Evolutionary conservation across 2,888 invertebrate species (phyloP).

Genomic region (Siphlonurus alternatus): DNA sequence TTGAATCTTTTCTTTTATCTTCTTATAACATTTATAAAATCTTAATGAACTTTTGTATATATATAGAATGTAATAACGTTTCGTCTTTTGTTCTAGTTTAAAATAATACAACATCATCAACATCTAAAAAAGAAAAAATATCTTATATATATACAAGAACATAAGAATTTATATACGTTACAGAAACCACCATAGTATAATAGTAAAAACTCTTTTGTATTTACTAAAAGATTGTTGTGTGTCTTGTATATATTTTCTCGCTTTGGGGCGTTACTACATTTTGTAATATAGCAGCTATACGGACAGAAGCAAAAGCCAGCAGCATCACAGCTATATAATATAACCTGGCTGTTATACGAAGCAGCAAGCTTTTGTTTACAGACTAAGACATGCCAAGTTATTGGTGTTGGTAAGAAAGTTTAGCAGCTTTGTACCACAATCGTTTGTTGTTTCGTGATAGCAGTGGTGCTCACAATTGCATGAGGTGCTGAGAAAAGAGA

Average conservation of each 20-base stretch:
- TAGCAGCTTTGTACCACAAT: neutral
- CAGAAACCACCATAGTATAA: too few species aligned
- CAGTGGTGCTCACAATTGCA: too few species aligned
- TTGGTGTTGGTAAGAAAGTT: neutral
- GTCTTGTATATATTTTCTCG: neutral
- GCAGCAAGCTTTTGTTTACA: neutral
- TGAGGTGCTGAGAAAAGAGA: neutral
- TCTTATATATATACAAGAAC: too few species aligned
- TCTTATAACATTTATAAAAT: too few species aligned
- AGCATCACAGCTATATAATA: neutral
- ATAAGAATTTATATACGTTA: too few species aligned
- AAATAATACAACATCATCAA: neutral
- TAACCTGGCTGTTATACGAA: too few species aligned
- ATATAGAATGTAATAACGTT: neutral
- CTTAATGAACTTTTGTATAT: neutral
- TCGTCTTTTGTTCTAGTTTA: neutral
- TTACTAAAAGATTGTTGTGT: neutral
- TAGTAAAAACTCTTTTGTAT: neutral
- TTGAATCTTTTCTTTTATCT: too few species aligned
- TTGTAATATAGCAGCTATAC: neutral
- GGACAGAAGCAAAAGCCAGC: neutral
- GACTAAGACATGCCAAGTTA: neutral
- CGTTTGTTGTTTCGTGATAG: neutral
- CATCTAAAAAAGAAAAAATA: neutral
- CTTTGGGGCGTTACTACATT: neutral